These are phyloP conservation scores for Oreochromis mossambicus DNA, from an alignment of 2,797 vertebrate genomes.

Conservation along the genomic window DNA sequence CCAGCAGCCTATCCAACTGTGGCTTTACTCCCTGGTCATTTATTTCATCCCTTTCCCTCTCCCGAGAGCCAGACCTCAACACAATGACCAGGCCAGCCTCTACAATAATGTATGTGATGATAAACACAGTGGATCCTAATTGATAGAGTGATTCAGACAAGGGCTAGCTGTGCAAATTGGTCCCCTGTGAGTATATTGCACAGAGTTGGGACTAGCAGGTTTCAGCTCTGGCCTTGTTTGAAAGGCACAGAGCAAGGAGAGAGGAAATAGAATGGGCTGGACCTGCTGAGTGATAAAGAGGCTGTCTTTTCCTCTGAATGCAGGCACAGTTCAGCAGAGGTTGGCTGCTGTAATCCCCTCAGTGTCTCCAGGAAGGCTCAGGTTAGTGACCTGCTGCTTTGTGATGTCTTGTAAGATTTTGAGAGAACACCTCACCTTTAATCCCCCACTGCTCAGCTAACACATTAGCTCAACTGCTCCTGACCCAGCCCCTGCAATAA, in stretches of 20 bases:
- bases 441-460: slow-evolving; percentile 71
- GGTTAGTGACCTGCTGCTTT: slow-evolving; percentile 79
- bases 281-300: slow-evolving; percentile 87
- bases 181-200: slow-evolving; percentile 86
- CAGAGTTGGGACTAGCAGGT: slow-evolving; percentile 82
- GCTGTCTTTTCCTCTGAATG: slow-evolving; percentile 63
- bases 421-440: slow-evolving; percentile 77
- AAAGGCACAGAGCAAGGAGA: slow-evolving; percentile 69
- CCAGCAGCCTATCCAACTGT: slow-evolving; percentile 86
- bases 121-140: slow-evolving; percentile 95
- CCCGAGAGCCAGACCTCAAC: slow-evolving; percentile 87
- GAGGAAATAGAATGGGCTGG: slow-evolving; percentile 83
- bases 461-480: slow-evolving; percentile 75
- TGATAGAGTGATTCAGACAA: slow-evolving; percentile 97
- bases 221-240: slow-evolving; percentile 79
- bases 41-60: slow-evolving; percentile 81
- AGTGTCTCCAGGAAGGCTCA: slow-evolving; percentile 75
- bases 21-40: slow-evolving; percentile 76
- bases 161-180: slow-evolving; percentile 94
- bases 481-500: slow-evolving; percentile 68
- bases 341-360: slow-evolving; percentile 78
- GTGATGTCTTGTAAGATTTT: slow-evolving; percentile 78
- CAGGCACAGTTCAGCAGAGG: slow-evolving; percentile 74
- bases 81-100: slow-evolving; percentile 87
- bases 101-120: slow-evolving; percentile 94